Percentiles rank a stretch among this genome's conserved stretches.
Evolutionary conservation across 2,113 vertebrate species (phyloP).

Genomic region (Gnathochromis pfefferi): DNA sequence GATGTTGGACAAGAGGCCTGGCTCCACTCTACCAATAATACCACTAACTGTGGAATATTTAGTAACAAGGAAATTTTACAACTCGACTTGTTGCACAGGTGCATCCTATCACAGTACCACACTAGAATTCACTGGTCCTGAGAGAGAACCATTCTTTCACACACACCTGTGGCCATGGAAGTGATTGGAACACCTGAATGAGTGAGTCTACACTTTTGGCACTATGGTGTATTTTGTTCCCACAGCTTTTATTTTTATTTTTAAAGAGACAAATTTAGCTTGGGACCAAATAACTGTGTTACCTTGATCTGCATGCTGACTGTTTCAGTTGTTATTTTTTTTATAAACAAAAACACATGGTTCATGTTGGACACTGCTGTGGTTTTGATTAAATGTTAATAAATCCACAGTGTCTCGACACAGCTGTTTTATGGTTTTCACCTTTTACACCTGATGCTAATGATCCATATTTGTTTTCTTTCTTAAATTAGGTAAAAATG

Average conservation of each 20-base stretch:
- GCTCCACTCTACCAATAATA: neutral
- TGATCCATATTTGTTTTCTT: neutral
- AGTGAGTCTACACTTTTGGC: neutral
- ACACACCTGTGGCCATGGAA: neutral
- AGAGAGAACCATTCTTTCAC: neutral
- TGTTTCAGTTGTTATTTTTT: neutral
- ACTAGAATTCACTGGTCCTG: neutral
- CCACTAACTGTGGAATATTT: neutral
- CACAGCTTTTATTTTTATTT: neutral
- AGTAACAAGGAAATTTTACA: neutral
- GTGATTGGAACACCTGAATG: neutral
- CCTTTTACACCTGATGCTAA: neutral
- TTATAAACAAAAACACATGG: neutral
- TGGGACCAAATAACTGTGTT: neutral
- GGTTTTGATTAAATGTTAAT: neutral
- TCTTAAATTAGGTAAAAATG: neutral
- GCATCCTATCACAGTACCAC: neutral
- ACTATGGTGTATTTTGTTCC: neutral
- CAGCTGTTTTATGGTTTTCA: neutral
- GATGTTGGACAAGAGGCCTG: neutral
- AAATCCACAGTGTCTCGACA: fast-evolving
- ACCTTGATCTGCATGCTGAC: neutral
- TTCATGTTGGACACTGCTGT: neutral
- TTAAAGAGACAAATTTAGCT: neutral
- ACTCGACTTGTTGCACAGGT: neutral